Evolutionary conservation across 2,113 vertebrate species (phyloP), one percentile per base, ranked within the genome.

Genomic region (Canis aureus): DNA sequence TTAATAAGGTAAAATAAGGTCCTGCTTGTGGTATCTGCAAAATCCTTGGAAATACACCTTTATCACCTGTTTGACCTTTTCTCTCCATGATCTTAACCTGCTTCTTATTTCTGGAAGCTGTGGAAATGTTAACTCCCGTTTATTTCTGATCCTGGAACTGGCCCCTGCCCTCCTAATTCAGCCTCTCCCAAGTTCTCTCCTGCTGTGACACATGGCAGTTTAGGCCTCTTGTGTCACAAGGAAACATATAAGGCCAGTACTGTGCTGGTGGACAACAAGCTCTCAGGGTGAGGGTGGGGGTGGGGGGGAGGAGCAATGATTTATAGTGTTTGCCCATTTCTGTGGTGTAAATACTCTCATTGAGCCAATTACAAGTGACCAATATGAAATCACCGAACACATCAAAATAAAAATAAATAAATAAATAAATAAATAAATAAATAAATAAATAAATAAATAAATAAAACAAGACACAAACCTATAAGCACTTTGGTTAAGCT

Each of bases 81-180:
- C 27, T 89, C 53, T 93, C 19, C 60, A 69, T 51, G 15, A 82
- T 13, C 43, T 81, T 94, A 59, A 82, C 7, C 32, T 91, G 35
- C 32, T 97, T 95, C 32, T 71, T 16, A 81, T 85, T 92, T 93
- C 15, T 76, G 53, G 17, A n/a, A 76, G 57, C 43, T 74, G 23
- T n/a, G 19, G 3, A 66, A 94, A 71, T 29, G 6, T 60, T 29
- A 92, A 64, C 13, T 78, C 11, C 4, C 53, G 13, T 69, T 96
- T 82, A 32, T 81, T 93, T 91, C 64, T 89, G 27, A 19, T 88
- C 32, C n/a, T 95, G 43, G 29, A 80, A 95, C 12, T 97, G 59
- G 11, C 29, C 32, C n/a, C 16, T 84, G 7, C 7, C 17, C 35
- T 83, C 62, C 7, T 86, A 83, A 83, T 69, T n/a, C 12, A 95